phyloP scores from a whole-genome alignment of 2,797 vertebrate species.

The Gila robusta region DNA sequence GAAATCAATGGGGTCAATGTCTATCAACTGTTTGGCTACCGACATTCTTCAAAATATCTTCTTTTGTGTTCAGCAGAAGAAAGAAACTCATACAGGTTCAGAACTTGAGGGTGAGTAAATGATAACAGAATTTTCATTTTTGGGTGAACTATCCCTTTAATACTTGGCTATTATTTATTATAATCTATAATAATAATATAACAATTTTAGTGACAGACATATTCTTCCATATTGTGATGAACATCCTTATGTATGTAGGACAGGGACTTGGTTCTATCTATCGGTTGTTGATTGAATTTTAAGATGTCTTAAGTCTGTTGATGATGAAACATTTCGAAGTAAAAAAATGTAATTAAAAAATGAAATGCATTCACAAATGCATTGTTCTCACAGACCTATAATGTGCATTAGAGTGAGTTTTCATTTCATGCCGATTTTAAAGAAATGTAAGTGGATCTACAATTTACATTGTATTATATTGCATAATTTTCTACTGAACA shows the following conservation, averaged over 20 bases:
- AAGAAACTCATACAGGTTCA: too few relatives aligned
- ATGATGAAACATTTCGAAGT: too few relatives aligned
- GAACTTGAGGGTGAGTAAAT: too few relatives aligned
- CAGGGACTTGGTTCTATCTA: background rate
- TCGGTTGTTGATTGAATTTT: background rate
- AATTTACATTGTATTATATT: background rate
- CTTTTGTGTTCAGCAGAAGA: background rate
- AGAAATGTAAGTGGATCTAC: background rate
- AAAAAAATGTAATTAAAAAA: background rate
- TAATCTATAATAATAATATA: too few relatives aligned
- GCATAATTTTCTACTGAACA: background rate
- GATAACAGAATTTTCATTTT: too few relatives aligned
- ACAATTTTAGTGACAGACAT: too few relatives aligned
- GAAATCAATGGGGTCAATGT: too few relatives aligned
- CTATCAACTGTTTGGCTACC: too few relatives aligned
- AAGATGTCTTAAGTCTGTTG: background rate
- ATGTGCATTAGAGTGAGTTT: background rate
- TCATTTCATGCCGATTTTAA: background rate
- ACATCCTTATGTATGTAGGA: background rate
- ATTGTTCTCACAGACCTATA: background rate
- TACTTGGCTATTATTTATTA: too few relatives aligned
- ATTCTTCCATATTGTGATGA: too few relatives aligned
- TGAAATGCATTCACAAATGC: background rate
- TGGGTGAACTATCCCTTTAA: too few relatives aligned
- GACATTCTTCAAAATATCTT: too few relatives aligned